Evolutionary conservation across 2,113 vertebrate species (phyloP).

Genomic region (Myrmecophaga tridactyla): DNA sequence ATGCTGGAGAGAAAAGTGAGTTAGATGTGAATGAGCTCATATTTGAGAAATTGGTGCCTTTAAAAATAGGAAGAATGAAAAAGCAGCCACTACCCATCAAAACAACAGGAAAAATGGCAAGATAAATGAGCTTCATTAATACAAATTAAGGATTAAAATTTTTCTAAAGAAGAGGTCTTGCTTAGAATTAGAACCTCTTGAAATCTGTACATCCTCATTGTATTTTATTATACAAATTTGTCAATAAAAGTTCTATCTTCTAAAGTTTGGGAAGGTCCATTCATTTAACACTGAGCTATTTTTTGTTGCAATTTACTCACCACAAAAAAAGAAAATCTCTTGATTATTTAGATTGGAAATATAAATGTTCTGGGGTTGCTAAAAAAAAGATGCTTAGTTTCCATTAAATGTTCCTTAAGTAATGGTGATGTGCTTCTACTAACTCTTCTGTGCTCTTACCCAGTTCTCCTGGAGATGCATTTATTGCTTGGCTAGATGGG

Average conservation of each 20-base stretch:
- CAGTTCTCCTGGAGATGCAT: background rate
- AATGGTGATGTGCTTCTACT: background rate
- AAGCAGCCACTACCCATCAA: background rate
- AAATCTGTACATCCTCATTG: background rate
- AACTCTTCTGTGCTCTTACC: background rate
- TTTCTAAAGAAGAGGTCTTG: background rate
- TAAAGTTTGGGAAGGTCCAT: background rate
- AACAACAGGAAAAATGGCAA: conserved; percentile 15
- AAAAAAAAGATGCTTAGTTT: background rate
- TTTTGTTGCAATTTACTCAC: background rate
- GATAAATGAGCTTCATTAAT: background rate
- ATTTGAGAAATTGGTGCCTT: conserved; percentile 40
- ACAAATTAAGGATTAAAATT: background rate
- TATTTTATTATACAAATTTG: background rate
- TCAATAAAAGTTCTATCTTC: background rate
- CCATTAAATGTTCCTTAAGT: background rate
- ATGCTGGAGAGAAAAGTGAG: conserved; percentile 50
- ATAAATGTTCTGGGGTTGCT: background rate
- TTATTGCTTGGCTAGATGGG: background rate
- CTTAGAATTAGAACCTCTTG: conserved; percentile 11
- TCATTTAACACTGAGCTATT: background rate
- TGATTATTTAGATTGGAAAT: conserved; percentile 11
- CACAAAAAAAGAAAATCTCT: background rate
- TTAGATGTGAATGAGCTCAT: conserved; percentile 38
- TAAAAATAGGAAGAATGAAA: background rate